Percentiles rank a stretch among this genome's conserved stretches.
Conservation (phyloP, 2,888 invertebrate species). For the Alloscopus bannaensis region DNA sequence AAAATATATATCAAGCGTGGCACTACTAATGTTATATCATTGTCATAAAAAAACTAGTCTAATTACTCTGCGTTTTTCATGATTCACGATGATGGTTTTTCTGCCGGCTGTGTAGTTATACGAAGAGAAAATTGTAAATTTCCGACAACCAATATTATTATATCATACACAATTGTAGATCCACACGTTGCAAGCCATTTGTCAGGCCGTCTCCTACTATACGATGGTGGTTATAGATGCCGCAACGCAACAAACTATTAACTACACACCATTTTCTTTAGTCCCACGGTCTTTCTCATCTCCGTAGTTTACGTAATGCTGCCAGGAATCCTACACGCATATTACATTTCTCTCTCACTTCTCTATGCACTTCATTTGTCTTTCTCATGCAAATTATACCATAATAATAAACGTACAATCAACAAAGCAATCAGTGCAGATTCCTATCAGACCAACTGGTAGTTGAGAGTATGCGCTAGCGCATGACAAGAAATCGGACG, state of each 20-base stretch:
- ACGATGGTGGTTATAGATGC: too few relatives aligned
- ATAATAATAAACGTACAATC: conserved; percentile 7
- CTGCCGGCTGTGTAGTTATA: conserved; percentile 6
- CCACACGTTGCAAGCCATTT: conserved; percentile 21
- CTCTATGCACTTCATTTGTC: conserved; percentile 22
- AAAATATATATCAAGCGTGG: too few relatives aligned
- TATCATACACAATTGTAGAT: too few relatives aligned
- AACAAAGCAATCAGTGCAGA: conserved; percentile 18
- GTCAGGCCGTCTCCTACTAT: too few relatives aligned
- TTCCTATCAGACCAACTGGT: background rate
- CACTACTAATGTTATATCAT: conserved; percentile 11
- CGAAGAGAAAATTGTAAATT: conserved; percentile 51
- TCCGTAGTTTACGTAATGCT: conserved; percentile 34
- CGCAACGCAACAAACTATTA: too few relatives aligned
- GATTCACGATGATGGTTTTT: background rate
- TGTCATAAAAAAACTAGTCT: conserved; percentile 21
- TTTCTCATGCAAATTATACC: conserved; percentile 26
- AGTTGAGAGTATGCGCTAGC: background rate
- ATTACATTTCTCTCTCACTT: too few relatives aligned
- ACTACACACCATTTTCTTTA: conserved; percentile 7
- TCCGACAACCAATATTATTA: conserved; percentile 57
- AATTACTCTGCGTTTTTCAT: conserved; percentile 29
- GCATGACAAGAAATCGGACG: conserved; percentile 15
- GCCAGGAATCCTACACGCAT: background rate
- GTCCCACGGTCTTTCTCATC: too few relatives aligned